Evolutionary conservation across 2,888 invertebrate genomes (phyloP), one percentile per base, ranked within the genome.

Genomic region (Scaptomyza cyrtandrae): DNA sequence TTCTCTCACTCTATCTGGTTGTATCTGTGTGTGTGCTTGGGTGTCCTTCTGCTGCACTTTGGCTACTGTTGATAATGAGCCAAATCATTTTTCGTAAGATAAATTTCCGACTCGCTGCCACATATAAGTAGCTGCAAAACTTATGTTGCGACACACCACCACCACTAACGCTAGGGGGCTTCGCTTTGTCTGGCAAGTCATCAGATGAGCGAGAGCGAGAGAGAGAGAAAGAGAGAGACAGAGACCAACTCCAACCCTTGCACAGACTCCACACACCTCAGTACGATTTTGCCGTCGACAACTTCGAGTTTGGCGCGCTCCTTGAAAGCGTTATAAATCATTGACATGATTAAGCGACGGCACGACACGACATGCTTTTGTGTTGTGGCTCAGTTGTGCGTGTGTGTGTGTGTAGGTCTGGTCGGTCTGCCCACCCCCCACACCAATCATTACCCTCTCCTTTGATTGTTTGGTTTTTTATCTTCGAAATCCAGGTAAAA

Each of bases 271-370:
- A 65, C 60, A 67, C 72, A 75, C 75, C 78, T 80, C 59, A 54
- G 63, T 24, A 59, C 52, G 65, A 57, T 60, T 71, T 71, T 65
- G 85, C 85, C 83, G 83, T 86, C 83, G 83, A 83, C 83, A 83
- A 83, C 77, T 86, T 88, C 66, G 86, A 86, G 88, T 79, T 86
- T 79, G 75, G 78, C 78, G 75, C 72, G 86, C 75, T 89, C 80
- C 83, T 78, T 89, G 88, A 88, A 89, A 88, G 88, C 88, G 78
- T 88, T 89, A 89, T 88, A 88, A 88, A 88, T 88, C 89, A 88
- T 88, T 88, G 89, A 86, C 88, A 88, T 86, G 86, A 88, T 84
- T 86, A 86, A 86, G 86, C 78, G 89, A 74, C 77, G 88, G 83
- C 88, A 88, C 88, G 83, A 78, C 83, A 86, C 80, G 80, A 89